A percentile compares a stretch with the other conserved stretches of the same genome.
phyloP scores from a whole-genome alignment of 2,113 vertebrate species.

The Crotophaga sulcirostris region DNA sequence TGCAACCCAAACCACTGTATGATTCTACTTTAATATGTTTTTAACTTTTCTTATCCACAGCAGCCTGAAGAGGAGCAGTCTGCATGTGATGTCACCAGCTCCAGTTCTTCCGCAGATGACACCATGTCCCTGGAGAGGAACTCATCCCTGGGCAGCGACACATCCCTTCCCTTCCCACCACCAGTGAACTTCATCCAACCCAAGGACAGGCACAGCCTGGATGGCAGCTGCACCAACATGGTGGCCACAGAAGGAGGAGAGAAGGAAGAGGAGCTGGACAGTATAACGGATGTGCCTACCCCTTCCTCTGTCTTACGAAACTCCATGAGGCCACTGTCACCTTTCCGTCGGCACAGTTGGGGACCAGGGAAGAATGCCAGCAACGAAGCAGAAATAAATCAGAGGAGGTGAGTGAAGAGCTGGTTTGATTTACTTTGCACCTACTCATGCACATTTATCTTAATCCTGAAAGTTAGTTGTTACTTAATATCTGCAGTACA shows the following conservation, averaged over 20 bases:
- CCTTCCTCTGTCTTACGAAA: constrained; percentile 74
- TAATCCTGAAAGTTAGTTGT: too few species aligned
- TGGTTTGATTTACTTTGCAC: not conserved
- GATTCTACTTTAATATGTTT: not conserved
- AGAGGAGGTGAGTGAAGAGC: constrained; percentile 84
- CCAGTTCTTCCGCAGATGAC: constrained; percentile 91
- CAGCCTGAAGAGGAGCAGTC: constrained; percentile 76
- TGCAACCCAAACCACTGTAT: not conserved
- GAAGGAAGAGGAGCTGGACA: constrained; percentile 90
- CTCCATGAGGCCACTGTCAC: constrained; percentile 86
- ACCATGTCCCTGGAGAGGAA: constrained; percentile 84
- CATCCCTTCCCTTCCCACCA: constrained; percentile 72
- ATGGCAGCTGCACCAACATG: constrained; percentile 67
- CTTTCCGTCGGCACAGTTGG: constrained; percentile 96
- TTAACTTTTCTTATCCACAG: not conserved
- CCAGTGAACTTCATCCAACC: not conserved
- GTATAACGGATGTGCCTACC: constrained; percentile 84
- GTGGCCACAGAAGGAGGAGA: constrained; percentile 71
- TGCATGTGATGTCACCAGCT: constrained; percentile 79
- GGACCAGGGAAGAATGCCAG: constrained; percentile 89
- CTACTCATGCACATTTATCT: not conserved
- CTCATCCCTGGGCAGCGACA: constrained; percentile 82
- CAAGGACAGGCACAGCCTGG: constrained; percentile 72
- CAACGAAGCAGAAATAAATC: constrained; percentile 88
- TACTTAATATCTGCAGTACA: not conserved